These are phyloP conservation scores for Adelges cooleyi DNA, from an alignment of 1,140 invertebrate species.

Conservation along the genomic window DNA sequence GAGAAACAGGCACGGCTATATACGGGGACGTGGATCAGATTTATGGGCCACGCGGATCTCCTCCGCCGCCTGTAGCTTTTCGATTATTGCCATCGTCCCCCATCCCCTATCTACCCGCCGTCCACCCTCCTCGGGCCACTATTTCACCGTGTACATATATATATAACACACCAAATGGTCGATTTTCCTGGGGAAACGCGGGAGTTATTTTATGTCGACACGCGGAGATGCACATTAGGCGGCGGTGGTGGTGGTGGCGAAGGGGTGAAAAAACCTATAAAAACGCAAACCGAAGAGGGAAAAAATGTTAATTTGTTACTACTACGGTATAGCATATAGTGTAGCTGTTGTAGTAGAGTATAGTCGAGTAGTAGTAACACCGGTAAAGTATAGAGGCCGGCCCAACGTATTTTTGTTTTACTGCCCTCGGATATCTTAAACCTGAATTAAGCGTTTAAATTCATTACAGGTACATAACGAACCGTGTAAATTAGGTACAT, in stretches of 20 bases:
- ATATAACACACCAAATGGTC: conserved; percentile 20
- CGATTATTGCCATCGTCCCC: conserved; percentile 16
- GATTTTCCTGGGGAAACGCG: conserved; percentile 15
- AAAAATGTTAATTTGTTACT: conserved; percentile 28
- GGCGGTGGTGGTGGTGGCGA: background rate
- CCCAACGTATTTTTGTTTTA: too few relatives aligned
- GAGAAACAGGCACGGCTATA: background rate
- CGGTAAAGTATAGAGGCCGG: too few relatives aligned
- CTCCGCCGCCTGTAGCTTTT: conserved; percentile 21
- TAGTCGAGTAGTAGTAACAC: too few relatives aligned
- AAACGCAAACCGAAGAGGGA: conserved; percentile 3
- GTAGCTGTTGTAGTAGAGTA: too few relatives aligned
- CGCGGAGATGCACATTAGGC: background rate
- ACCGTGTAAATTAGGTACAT: too few relatives aligned
- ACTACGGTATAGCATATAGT: too few relatives aligned
- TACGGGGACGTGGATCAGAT: conserved; percentile 26
- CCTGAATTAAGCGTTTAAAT: too few relatives aligned
- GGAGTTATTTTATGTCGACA: conserved; percentile 27
- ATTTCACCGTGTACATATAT: background rate
- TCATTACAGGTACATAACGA: too few relatives aligned
- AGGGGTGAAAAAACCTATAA: conserved; percentile 20
- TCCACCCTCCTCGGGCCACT: background rate
- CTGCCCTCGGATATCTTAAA: too few relatives aligned
- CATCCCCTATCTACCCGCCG: background rate
- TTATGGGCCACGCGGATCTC: conserved; percentile 26